Conservation (phyloP, 2,888 invertebrate genomes). For the Parapristionchus giblindavisi region DNA sequence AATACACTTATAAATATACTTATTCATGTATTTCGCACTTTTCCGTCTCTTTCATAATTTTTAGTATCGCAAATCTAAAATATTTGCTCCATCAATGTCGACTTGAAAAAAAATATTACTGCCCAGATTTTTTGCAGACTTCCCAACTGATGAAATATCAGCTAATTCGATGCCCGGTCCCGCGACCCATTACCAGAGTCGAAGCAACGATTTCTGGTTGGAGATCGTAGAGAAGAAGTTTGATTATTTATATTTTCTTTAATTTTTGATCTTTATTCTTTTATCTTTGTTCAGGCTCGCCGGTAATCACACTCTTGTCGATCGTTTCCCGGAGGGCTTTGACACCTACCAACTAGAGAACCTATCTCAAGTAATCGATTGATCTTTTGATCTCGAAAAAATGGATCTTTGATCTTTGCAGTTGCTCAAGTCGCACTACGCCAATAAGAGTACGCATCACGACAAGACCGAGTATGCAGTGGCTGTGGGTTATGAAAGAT, state of each 20-base stretch:
- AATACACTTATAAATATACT: too few relatives aligned
- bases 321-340: conserved; percentile 9
- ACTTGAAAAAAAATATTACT: background rate
- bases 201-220: conserved; percentile 25
- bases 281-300: conserved; percentile 8
- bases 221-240: conserved; percentile 15
- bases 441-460: conserved; percentile 10
- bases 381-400: background rate
- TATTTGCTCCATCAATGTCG: background rate
- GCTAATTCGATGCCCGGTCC: background rate
- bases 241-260: too few relatives aligned
- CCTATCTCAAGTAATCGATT: conserved; percentile 1
- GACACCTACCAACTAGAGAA: conserved; percentile 23
- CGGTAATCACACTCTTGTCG: background rate
- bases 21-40: too few relatives aligned
- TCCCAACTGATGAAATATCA: background rate
- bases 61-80: background rate
- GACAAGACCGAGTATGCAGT: conserved; percentile 30
- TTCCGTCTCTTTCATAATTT: too few relatives aligned
- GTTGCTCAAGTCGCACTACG: conserved; percentile 25
- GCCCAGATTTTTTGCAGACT: conserved; percentile 1
- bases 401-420: background rate
- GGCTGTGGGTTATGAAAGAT: conserved; percentile 9
- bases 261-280: too few relatives aligned
- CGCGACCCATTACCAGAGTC: conserved; percentile 2